Evolutionary conservation across 2,113 vertebrate genomes (phyloP).

Genomic region (Bambusicola thoracicus): DNA sequence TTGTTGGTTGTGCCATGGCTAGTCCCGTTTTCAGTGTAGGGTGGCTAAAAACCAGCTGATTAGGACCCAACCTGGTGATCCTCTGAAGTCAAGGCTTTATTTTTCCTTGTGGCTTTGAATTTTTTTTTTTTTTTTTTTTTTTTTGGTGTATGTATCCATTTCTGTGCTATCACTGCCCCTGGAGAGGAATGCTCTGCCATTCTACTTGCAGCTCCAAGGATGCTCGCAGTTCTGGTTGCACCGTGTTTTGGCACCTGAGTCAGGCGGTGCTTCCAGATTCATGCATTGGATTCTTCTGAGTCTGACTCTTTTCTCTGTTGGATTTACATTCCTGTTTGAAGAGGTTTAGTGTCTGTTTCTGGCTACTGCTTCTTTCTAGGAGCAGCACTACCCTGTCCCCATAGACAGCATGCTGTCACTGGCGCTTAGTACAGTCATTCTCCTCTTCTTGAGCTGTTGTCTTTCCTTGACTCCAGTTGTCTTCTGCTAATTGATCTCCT

Average conservation of each 20-base stretch:
- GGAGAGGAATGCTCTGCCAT: not conserved
- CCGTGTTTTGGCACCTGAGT: not conserved
- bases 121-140: not conserved
- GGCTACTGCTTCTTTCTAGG: not conserved
- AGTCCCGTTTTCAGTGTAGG: not conserved
- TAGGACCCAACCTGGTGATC: not conserved
- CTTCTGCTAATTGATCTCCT: not conserved
- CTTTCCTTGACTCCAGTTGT: not conserved
- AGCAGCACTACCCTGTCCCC: not conserved
- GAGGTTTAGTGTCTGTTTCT: not conserved
- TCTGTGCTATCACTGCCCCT: not conserved
- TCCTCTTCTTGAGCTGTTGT: not conserved
- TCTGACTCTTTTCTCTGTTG: not conserved
- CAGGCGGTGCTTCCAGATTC: not conserved
- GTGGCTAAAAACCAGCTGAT: not conserved
- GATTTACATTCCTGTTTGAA: not conserved
- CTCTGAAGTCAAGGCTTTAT: not conserved
- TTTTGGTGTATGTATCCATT: not conserved
- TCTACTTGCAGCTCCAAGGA: not conserved
- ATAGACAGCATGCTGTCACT: not conserved
- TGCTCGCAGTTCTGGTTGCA: not conserved
- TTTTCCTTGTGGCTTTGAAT: not conserved
- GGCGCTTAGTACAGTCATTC: not conserved
- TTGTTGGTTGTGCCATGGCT: not conserved
- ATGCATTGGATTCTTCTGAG: not conserved